Evolutionary conservation across 2,797 vertebrate genomes (phyloP).

Genomic region (Uromys caudimaculatus): DNA sequence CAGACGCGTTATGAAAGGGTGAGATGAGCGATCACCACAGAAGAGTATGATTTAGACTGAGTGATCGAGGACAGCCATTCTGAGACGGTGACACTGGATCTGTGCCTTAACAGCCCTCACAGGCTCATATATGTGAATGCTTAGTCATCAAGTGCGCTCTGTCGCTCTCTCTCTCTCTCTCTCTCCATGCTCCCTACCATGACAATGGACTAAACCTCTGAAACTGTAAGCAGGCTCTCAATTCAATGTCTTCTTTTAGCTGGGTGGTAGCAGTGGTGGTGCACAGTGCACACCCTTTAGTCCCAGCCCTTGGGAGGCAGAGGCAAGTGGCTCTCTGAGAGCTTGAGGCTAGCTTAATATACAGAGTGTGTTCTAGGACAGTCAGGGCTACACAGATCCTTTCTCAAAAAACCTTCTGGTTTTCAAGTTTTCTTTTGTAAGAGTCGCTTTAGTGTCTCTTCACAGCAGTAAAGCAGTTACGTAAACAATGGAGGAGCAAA

Average conservation of each 20-base stretch:
- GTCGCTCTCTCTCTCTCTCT: fast-evolving
- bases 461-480: neutral
- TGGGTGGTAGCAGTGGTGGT: neutral
- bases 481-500: neutral
- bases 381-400: neutral
- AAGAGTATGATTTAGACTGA: neutral
- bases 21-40: neutral
- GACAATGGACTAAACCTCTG: neutral
- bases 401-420: neutral
- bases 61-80: neutral
- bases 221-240: neutral
- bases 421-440: neutral
- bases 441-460: neutral
- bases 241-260: neutral
- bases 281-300: neutral
- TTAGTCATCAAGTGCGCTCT: neutral
- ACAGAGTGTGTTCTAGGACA: neutral
- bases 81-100: neutral
- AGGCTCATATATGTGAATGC: neutral
- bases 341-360: neutral
- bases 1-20: neutral
- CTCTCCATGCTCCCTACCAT: neutral
- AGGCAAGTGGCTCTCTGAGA: neutral
- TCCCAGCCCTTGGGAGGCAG: neutral
- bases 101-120: neutral